Base-by-base conservation (phyloP, 2,888 invertebrate species). In the Capitulum mitella region DNA sequence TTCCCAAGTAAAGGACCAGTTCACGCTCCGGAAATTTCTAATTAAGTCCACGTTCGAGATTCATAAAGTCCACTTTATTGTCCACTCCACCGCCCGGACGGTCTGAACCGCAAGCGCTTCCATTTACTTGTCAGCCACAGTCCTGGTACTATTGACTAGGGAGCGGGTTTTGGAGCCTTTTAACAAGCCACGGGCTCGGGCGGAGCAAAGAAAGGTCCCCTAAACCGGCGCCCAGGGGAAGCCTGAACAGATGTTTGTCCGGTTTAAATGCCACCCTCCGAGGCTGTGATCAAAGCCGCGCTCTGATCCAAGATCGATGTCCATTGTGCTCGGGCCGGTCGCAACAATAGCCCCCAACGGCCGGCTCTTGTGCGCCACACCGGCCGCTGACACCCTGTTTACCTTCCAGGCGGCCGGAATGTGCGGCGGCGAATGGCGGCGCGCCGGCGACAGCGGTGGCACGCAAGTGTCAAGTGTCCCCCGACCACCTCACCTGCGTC, bases 191-290 rank as follows among this genome's bases (percentile, higher is more conserved):
- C 74, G 26, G 22, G 37, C n/a, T n/a, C n/a, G 74, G 22, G 29
- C 54, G n/a, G 3, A n/a, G 54, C 54, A 22, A 54, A 5, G 26
- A 54, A 5, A 43, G 3, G 54, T 19, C 6, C 10, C 54, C 54
- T 6, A 6, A 3, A 61, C n/a, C 43, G 40, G 43, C 40, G 43
- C 26, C 19, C 40, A n/a, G 74, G 12, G 19, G 0, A n/a, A 22
- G 74, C 43, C 32, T 37, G 40, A 76, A 76, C 43, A 76, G 76
- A 76, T 76, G 76, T 76, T 46, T 29, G 32, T 29, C n/a, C 40
- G 64, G 70, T 70, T 70, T 70, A 70, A 70, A 70, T 26, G 70
- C 40, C 70, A 34, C 64, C 19, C 64, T 16, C 34, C 5, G 64
- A 1, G 26, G 1, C 40, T 29, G 58, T n/a, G n/a, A 58, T 58